Conservation (phyloP, 1,140 invertebrate species). For the Acyrthosiphon pisum region DNA sequence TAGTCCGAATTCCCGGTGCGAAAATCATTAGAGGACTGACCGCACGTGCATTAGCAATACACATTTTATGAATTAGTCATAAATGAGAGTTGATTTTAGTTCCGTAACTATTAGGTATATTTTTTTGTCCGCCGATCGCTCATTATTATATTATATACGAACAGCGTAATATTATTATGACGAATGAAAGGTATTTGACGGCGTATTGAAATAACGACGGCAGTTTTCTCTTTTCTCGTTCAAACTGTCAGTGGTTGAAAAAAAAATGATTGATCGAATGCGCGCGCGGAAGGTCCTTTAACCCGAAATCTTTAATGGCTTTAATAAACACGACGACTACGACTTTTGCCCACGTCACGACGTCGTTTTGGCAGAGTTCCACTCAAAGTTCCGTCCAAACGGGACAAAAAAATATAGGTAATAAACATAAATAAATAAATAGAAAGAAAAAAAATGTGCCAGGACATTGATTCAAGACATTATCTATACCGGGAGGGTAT, state of each 20-base stretch:
- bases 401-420: background rate
- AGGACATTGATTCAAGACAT: constrained; percentile 52
- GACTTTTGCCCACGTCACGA: constrained; percentile 21
- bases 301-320: constrained; percentile 43
- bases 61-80: constrained; percentile 51
- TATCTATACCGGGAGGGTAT: constrained; percentile 35
- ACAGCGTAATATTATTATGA: background rate
- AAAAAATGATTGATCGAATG: constrained; percentile 51
- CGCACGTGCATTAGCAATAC: background rate
- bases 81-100: constrained; percentile 35
- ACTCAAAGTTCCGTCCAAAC: background rate
- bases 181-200: constrained; percentile 43
- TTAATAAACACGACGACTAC: constrained; percentile 40
- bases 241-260: constrained; percentile 19
- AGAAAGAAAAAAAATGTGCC: constrained; percentile 32
- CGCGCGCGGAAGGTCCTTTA: constrained; percentile 20
- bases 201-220: constrained; percentile 49
- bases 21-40: constrained; percentile 35
- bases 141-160: constrained; percentile 32
- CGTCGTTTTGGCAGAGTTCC: constrained; percentile 42
- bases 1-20: constrained; percentile 9
- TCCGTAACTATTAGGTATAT: background rate
- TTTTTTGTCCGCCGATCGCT: constrained; percentile 24
- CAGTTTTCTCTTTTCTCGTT: background rate
- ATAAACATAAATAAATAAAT: constrained; percentile 18